Evolutionary conservation across 2,797 vertebrate genomes (phyloP).

Genomic region (Thaleichthys pacificus): DNA sequence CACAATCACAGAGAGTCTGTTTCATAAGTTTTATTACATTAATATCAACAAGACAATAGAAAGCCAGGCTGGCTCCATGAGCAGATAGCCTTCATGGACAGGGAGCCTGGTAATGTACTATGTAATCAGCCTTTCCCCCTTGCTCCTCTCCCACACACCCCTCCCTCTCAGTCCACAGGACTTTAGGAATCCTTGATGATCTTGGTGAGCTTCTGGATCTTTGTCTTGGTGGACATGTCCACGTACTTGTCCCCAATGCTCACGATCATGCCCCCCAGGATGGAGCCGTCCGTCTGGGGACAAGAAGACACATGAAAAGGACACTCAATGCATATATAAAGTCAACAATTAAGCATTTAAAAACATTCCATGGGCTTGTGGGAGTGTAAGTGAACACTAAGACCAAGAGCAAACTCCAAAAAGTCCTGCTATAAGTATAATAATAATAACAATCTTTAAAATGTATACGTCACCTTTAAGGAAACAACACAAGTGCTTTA

Average conservation of each 20-base stretch:
- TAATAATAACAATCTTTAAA: too few relatives aligned
- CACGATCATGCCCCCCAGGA: slow-evolving; percentile 97
- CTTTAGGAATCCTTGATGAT: slow-evolving; percentile 82
- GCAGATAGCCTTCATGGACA: slow-evolving; percentile 35
- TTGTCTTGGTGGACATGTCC: slow-evolving; percentile 87
- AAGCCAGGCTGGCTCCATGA: slow-evolving; percentile 52
- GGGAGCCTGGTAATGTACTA: slow-evolving; percentile 43
- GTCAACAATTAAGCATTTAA: too few relatives aligned
- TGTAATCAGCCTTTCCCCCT: slow-evolving; percentile 31
- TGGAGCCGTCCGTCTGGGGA: slow-evolving; percentile 81
- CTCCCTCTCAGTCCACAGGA: slow-evolving; percentile 66
- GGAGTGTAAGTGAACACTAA: not conserved
- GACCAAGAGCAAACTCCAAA: not conserved
- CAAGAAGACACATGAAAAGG: not conserved
- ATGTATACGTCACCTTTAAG: too few relatives aligned
- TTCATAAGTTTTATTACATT: slow-evolving; percentile 41
- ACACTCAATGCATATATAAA: too few relatives aligned
- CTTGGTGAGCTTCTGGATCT: slow-evolving; percentile 91
- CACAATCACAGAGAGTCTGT: slow-evolving; percentile 21
- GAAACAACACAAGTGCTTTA: not conserved
- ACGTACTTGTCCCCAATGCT: slow-evolving; percentile 88
- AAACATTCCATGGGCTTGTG: too few relatives aligned
- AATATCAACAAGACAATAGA: slow-evolving; percentile 62
- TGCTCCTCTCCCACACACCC: slow-evolving; percentile 21
- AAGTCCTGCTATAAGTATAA: too few relatives aligned